Evolutionary conservation across 2,797 vertebrate species (phyloP).

Genomic region (Acanthiza pusilla): DNA sequence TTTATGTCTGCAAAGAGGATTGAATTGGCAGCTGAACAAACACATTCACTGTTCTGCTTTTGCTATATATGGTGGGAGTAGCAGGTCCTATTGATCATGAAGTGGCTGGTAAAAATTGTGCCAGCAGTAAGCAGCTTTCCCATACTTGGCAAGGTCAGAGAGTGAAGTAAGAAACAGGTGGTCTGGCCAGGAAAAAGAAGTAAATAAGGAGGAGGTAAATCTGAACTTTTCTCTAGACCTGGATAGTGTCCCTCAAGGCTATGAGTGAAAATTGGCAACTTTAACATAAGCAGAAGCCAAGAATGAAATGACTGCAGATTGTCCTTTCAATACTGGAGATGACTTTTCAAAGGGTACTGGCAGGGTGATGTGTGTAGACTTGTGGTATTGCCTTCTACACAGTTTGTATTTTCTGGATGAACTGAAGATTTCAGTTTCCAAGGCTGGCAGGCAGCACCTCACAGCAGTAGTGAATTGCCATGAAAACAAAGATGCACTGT

Average conservation of each 20-base stretch:
- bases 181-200: not conserved
- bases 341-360: not conserved
- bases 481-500: slow-evolving; percentile 9
- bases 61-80: not conserved
- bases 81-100: not conserved
- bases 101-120: not conserved
- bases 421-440: not conserved
- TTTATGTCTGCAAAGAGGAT: not conserved
- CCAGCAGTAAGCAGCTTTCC: not conserved
- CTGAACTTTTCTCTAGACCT: not conserved
- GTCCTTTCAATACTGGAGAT: not conserved
- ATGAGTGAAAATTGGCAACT: not conserved
- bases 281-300: not conserved
- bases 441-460: not conserved
- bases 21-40: not conserved
- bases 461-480: not conserved
- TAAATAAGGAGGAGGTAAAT: not conserved
- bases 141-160: not conserved
- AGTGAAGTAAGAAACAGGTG: not conserved
- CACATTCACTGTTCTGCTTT: not conserved
- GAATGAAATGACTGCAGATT: not conserved
- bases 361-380: not conserved
- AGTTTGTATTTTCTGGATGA: not conserved
- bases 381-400: not conserved
- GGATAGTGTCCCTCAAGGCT: not conserved